Evolutionary conservation across 2,797 vertebrate species (phyloP), one percentile per base, ranked within the genome.

Genomic region (Gallinago nigripennis): DNA sequence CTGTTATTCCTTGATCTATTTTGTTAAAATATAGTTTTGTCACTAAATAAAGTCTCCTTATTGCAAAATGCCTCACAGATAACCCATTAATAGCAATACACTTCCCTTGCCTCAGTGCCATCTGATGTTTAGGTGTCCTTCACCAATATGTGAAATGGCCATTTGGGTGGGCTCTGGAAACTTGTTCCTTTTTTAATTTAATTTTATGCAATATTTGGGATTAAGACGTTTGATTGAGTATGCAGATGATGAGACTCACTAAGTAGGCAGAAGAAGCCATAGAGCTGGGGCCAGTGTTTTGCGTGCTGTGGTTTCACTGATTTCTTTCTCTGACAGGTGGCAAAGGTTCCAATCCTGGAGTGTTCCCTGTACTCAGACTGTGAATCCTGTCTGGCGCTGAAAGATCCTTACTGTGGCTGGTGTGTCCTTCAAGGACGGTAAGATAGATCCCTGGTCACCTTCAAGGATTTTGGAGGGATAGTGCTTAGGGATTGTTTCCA

Each of bases 371-470:
- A 99, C 93, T 93, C 94, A 11, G 98, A 99, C 97, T 99, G 99
- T 69, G 97, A 97, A 30, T 99, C 99, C 53, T 99, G 99, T 76
- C 98, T 99, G 72, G 98, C 98, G 20, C 98, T 98, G 87, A 98
- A 98, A 45, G 99, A 99, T 96, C 99, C 99, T 0, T 99, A 99
- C 96, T 99, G 99, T 76, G 99, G 99, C 83, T 99, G 99, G 99
- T 99, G 99, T 96, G 98, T 99, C 89, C 98, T 99, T 82, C 98
- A 99, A 63, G 99, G 99, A 97, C 98, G 98, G 99, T 99, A 96
- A 98, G 99, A 88, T 16, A 98, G 98, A 79, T 72, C 23, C 41
- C 31, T 31, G 6, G 17, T 39, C 8, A 31, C 28, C 68, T 94
- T 53, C 58, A 65, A 64, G 81, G 48, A 45, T 86, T 94, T 48